Conservation (phyloP, 1,140 invertebrate genomes). For the Trichonephila inaurata region DNA sequence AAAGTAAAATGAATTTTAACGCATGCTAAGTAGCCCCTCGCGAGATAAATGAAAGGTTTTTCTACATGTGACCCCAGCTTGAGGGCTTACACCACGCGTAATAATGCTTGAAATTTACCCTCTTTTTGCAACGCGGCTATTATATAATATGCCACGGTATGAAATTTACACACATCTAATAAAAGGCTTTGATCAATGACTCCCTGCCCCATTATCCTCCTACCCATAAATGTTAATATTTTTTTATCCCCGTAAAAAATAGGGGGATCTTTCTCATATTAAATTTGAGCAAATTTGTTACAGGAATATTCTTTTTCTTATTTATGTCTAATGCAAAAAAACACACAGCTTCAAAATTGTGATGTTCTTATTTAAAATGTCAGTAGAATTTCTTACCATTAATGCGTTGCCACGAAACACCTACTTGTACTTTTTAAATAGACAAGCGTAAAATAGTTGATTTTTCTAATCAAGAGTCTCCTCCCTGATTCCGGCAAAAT, state of each 20-base stretch:
- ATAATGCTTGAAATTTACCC: neutral
- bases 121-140: neutral
- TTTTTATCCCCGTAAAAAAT: neutral
- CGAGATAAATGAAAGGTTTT: neutral
- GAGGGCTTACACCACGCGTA: neutral
- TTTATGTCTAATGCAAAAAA: no score
- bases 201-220: neutral
- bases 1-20: neutral
- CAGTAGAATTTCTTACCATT: neutral
- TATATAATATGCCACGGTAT: conserved; percentile 24
- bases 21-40: neutral
- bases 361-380: neutral
- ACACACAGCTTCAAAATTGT: no score
- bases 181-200: conserved; percentile 27
- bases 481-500: conserved; percentile 58
- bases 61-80: neutral
- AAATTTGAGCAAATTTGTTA: neutral
- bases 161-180: conserved; percentile 23
- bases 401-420: neutral
- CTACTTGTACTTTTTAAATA: conserved; percentile 8
- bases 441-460: conserved; percentile 13
- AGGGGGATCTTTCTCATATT: conserved; percentile 4
- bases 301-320: no score
- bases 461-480: conserved; percentile 6
- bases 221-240: conserved; percentile 11